A percentile compares a stretch with the other conserved stretches of the same genome.
These are phyloP conservation scores for Enteromius anoplus DNA, from an alignment of 2,797 vertebrate genomes.

Conservation along the genomic window DNA sequence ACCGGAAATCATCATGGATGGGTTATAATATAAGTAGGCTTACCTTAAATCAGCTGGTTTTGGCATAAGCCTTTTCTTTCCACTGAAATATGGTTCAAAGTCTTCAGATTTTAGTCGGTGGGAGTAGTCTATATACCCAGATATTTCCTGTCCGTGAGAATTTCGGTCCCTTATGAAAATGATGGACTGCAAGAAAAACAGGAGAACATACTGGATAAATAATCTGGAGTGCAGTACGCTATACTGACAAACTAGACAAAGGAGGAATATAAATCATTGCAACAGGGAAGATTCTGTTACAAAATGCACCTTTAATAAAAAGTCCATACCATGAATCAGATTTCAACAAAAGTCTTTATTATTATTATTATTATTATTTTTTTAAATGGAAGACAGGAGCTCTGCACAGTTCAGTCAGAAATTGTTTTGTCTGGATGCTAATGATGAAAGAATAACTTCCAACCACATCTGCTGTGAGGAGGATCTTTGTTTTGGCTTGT, in stretches of 20 bases:
- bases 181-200: slow-evolving; percentile 81
- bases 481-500: slow-evolving; percentile 56
- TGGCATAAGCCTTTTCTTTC: slow-evolving; percentile 85
- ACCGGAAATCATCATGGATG: slow-evolving; percentile 53
- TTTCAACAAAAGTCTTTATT: slow-evolving; percentile 41
- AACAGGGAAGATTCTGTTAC: slow-evolving; percentile 61
- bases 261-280: slow-evolving; percentile 59
- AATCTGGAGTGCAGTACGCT: slow-evolving; percentile 62
- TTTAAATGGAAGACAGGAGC: slow-evolving; percentile 49
- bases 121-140: slow-evolving; percentile 89
- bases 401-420: slow-evolving; percentile 48
- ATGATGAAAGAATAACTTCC: slow-evolving; percentile 52
- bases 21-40: slow-evolving; percentile 64
- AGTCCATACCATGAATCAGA: slow-evolving; percentile 48
- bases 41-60: slow-evolving; percentile 85
- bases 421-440: slow-evolving; percentile 74
- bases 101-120: slow-evolving; percentile 85
- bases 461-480: slow-evolving; percentile 55
- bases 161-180: slow-evolving; percentile 90
- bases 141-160: slow-evolving; percentile 83
- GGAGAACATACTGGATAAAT: slow-evolving; percentile 72
- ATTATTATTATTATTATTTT: neutral
- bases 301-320: slow-evolving; percentile 64
- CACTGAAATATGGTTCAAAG: slow-evolving; percentile 85
- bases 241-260: slow-evolving; percentile 44